phyloP scores from a whole-genome alignment of 2,113 vertebrate genomes.

The Peucedramus taeniatus region DNA sequence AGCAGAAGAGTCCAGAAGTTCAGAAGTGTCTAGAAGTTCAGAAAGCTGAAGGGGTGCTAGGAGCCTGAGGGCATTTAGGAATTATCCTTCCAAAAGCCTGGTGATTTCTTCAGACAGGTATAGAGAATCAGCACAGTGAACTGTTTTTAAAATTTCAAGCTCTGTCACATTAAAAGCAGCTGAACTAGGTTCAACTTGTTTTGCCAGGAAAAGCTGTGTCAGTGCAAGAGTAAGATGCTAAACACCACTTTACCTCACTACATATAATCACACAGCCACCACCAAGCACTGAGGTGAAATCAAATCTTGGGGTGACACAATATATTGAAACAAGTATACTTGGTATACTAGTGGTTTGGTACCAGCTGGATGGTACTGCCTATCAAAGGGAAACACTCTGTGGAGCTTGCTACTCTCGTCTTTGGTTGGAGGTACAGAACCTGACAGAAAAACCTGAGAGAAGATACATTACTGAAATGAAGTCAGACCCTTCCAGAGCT shows the following conservation, averaged over 20 bases:
- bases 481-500: background rate
- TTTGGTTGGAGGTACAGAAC: background rate
- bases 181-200: background rate
- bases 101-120: background rate
- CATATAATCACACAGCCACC: background rate
- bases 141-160: background rate
- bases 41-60: background rate
- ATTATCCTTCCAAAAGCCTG: background rate
- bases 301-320: background rate
- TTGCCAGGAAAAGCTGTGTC: background rate
- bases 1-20: background rate
- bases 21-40: background rate
- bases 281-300: background rate
- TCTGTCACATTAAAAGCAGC: background rate
- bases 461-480: background rate
- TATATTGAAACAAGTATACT: background rate
- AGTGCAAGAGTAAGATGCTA: background rate
- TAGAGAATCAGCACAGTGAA: background rate
- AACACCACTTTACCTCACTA: background rate
- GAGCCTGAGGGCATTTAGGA: slow-evolving; percentile 3
- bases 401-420: background rate
- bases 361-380: background rate
- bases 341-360: background rate
- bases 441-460: background rate
- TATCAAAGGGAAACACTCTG: background rate